A percentile compares a stretch with the other conserved stretches of the same genome.
phyloP scores from a whole-genome alignment of 2,888 invertebrate genomes.

The Artemia sinica region DNA sequence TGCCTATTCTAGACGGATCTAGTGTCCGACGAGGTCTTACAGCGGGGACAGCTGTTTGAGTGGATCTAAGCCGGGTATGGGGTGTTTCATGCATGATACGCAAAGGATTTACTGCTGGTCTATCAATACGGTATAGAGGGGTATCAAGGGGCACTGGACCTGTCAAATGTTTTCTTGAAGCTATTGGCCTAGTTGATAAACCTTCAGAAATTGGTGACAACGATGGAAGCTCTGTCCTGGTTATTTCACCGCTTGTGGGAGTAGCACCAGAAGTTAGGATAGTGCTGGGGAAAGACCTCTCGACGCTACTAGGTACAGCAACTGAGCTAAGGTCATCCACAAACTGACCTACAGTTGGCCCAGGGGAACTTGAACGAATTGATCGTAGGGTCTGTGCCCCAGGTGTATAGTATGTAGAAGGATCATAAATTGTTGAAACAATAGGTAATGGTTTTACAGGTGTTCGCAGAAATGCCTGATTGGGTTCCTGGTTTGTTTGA shows the following conservation, averaged over 20 bases:
- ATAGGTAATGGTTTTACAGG: constrained; percentile 31
- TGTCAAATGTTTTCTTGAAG: constrained; percentile 22
- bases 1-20: neutral
- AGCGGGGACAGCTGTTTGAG: constrained; percentile 19
- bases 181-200: constrained; percentile 25
- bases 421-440: constrained; percentile 36
- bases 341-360: constrained; percentile 39
- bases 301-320: constrained; percentile 55
- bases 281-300: constrained; percentile 50
- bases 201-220: constrained; percentile 26
- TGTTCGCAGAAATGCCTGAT: constrained; percentile 24
- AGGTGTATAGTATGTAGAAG: constrained; percentile 9
- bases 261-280: constrained; percentile 25
- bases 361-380: constrained; percentile 44
- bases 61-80: neutral
- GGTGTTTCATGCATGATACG: too few species aligned
- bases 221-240: constrained; percentile 51
- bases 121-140: constrained; percentile 15
- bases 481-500: neutral
- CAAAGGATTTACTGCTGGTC: constrained; percentile 14
- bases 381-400: constrained; percentile 15
- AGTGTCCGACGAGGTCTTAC: constrained; percentile 27
- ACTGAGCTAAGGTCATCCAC: constrained; percentile 60
- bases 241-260: neutral
- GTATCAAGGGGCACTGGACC: constrained; percentile 22